Percentiles rank a stretch among this genome's conserved stretches.
These are phyloP conservation scores for Salarias fasciatus DNA, from an alignment of 2,797 vertebrate genomes.

Conservation along the genomic window DNA sequence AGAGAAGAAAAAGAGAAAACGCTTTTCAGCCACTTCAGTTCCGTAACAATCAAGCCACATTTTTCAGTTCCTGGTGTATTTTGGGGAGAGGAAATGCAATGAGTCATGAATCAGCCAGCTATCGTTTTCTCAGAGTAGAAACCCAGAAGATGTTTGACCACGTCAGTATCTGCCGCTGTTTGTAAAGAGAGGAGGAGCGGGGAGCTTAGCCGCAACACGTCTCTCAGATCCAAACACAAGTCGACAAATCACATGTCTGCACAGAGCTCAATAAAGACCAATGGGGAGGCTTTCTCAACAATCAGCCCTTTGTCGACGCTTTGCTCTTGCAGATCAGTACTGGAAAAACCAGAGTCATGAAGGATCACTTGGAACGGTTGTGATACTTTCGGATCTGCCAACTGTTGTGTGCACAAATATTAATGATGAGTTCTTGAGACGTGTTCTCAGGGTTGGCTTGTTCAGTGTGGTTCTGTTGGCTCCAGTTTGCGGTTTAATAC, in stretches of 20 bases:
- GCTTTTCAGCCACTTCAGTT: constrained; percentile 12
- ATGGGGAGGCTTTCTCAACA: constrained; percentile 49
- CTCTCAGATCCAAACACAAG: constrained; percentile 48
- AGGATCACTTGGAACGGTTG: constrained; percentile 38
- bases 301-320: constrained; percentile 50
- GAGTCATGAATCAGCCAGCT: constrained; percentile 51
- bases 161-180: not conserved
- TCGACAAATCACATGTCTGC: constrained; percentile 51
- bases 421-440: constrained; percentile 15
- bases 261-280: constrained; percentile 39
- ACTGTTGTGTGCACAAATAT: constrained; percentile 39
- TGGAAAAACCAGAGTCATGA: constrained; percentile 61
- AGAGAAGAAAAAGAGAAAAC: not conserved
- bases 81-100: constrained; percentile 40
- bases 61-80: constrained; percentile 26
- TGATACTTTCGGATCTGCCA: constrained; percentile 44
- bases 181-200: not conserved
- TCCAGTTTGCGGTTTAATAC: constrained; percentile 5
- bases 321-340: constrained; percentile 44
- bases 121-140: constrained; percentile 32
- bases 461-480: constrained; percentile 4
- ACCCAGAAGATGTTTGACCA: constrained; percentile 9
- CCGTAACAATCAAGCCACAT: constrained; percentile 9
- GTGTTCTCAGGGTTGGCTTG: constrained; percentile 25
- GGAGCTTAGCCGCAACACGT: constrained; percentile 21